Evolutionary conservation across 1,140 invertebrate genomes (phyloP), one percentile per base, ranked within the genome.

Genomic region (Drosophila baimaii): DNA sequence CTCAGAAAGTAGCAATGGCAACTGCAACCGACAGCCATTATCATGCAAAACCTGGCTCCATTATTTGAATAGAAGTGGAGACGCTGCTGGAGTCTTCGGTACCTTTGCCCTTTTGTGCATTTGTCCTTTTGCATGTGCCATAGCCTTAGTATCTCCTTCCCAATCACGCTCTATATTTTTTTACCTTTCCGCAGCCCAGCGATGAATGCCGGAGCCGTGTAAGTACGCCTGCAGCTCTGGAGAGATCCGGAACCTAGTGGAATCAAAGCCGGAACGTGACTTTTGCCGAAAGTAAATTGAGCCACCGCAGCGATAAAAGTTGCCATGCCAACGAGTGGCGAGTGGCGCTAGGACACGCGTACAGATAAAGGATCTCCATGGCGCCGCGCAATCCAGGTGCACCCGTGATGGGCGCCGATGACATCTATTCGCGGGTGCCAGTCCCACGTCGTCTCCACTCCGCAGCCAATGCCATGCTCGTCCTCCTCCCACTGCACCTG

Each of bases 181-280:
- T 54, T 65, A 47, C 55, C 51, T 54, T 35, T 56, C 25, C 17
- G 21, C 61, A 71, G 68, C 59, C 49, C 33, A 31, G 49, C 64
- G 64, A 86, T 85, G 81, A 75, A 75, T 77, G 64, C 77, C 65
- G 52, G 62, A 66, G 56, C 59, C 37, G 46, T 59, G 68, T 78
- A 81, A 81, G 79, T 73, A 57, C 74, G 44, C 29, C 19, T 10
- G 12, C 52, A 55, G 49, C 51, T 37, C 19, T 55, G 49, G 39
- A 64, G 27, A 35, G 35, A 25, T 23, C 21, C 21, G 43, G n/a
- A 43, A 46, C 83, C 68, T 64, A 77, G 72, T 71, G 37, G 72
- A 88, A 89, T 83, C 84, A 74, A 62, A 72, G 55, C 46, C 68
- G 77, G 52, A 88, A 88, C 83, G 83, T 88, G 83, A 88, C 83